Evolutionary conservation across 2,888 invertebrate species (phyloP).

Genomic region (Pristionchus fissidentatus): DNA sequence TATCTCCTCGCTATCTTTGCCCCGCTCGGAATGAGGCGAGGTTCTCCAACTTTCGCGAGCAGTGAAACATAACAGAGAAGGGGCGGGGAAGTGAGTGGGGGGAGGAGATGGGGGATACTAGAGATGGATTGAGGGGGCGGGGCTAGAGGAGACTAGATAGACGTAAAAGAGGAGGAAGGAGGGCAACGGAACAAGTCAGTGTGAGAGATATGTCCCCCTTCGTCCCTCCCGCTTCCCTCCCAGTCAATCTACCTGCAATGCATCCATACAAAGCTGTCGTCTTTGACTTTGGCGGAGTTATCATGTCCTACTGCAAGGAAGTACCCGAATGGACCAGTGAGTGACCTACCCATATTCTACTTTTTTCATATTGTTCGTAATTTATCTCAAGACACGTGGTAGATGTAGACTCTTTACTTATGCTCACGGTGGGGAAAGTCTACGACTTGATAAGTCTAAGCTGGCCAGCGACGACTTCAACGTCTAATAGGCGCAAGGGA

Average conservation of each 20-base stretch:
- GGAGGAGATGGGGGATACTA: background rate
- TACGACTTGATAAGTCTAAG: no score
- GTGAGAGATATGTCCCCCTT: conserved; percentile 16
- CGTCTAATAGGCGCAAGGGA: no score
- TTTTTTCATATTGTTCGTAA: no score
- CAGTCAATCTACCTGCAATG: conserved; percentile 17
- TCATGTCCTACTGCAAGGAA: conserved; percentile 31
- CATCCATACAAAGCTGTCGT: conserved; percentile 41
- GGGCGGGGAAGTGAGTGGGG: background rate
- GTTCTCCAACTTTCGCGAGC: conserved; percentile 19
- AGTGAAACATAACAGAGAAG: conserved; percentile 23
- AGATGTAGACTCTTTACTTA: no score
- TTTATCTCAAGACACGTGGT: no score
- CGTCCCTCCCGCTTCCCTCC: background rate
- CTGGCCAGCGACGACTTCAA: no score
- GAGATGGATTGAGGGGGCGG: conserved; percentile 24
- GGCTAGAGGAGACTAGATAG: conserved; percentile 31
- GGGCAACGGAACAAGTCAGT: conserved; percentile 6
- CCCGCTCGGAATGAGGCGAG: conserved; percentile 1
- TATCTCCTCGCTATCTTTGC: conserved; percentile 20
- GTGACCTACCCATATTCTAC: background rate
- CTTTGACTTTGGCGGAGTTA: conserved; percentile 47
- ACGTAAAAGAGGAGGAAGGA: no score
- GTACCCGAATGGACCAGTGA: conserved; percentile 37
- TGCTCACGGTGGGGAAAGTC: no score